Evolutionary conservation across 2,113 vertebrate genomes (phyloP).

Genomic region (Ictalurus furcatus): DNA sequence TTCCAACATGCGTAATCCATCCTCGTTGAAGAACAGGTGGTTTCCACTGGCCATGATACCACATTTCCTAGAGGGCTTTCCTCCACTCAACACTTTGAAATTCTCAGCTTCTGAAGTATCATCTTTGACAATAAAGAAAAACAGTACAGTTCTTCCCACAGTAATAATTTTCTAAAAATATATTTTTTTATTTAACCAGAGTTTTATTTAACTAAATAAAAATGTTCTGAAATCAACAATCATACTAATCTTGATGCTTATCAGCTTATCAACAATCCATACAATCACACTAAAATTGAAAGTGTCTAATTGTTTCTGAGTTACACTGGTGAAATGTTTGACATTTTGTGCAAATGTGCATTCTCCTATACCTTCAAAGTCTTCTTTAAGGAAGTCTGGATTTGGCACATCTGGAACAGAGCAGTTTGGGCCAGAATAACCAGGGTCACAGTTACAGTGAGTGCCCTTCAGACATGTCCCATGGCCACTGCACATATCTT

Average conservation of each 20-base stretch:
- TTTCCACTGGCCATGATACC: slow-evolving; percentile 96
- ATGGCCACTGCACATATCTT: slow-evolving; percentile 94
- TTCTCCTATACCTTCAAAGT: slow-evolving; percentile 90
- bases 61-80: slow-evolving; percentile 95
- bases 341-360: slow-evolving; percentile 21
- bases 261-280: not conserved
- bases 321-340: not conserved
- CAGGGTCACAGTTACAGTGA: slow-evolving; percentile 87
- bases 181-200: not conserved
- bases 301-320: not conserved
- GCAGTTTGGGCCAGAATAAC: slow-evolving; percentile 89
- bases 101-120: slow-evolving; percentile 85
- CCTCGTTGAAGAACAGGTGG: slow-evolving; percentile 96
- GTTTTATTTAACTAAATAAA: not conserved
- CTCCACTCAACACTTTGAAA: slow-evolving; percentile 89
- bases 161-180: not conserved
- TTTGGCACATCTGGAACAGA: slow-evolving; percentile 87
- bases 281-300: not conserved
- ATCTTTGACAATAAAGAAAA: slow-evolving; percentile 55
- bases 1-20: slow-evolving; percentile 93
- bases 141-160: not conserved
- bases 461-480: slow-evolving; percentile 88
- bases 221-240: not conserved
- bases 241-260: not conserved
- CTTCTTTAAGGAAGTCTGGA: slow-evolving; percentile 94